Percentiles rank a stretch among this genome's conserved stretches.
phyloP scores from a whole-genome alignment of 1,140 invertebrate species.

The Lamellibrachia luymesi region DNA sequence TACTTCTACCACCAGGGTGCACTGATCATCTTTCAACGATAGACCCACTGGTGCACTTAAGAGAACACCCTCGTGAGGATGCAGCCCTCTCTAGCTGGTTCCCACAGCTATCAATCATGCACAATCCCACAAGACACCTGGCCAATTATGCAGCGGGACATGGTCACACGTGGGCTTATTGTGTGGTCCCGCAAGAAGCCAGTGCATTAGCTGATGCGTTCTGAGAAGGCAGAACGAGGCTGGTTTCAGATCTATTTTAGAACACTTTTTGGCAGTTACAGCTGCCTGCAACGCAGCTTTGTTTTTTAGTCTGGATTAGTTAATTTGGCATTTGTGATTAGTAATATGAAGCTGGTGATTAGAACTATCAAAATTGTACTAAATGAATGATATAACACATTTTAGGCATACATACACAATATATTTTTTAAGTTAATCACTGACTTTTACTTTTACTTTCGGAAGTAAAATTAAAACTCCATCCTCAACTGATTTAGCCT shows the following conservation, averaged over 20 bases:
- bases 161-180: background rate
- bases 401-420: background rate
- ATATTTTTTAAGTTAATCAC: too few species aligned
- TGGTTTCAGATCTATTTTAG: background rate
- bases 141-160: background rate
- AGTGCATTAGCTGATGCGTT: background rate
- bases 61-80: background rate
- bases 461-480: too few species aligned
- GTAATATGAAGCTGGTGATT: background rate
- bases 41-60: background rate
- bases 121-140: background rate
- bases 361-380: background rate
- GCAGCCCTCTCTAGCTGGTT: background rate
- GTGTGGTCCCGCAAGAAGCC: background rate
- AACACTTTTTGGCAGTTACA: background rate
- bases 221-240: background rate
- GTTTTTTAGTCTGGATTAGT: background rate
- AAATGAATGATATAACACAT: background rate
- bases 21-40: background rate
- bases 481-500: too few species aligned
- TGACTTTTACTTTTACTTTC: too few species aligned
- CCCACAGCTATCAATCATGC: background rate
- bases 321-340: background rate
- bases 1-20: background rate
- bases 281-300: background rate